A percentile compares a stretch with the other conserved stretches of the same genome.
phyloP scores from a whole-genome alignment of 2,888 invertebrate genomes.

The Priocnemis perturbator region DNA sequence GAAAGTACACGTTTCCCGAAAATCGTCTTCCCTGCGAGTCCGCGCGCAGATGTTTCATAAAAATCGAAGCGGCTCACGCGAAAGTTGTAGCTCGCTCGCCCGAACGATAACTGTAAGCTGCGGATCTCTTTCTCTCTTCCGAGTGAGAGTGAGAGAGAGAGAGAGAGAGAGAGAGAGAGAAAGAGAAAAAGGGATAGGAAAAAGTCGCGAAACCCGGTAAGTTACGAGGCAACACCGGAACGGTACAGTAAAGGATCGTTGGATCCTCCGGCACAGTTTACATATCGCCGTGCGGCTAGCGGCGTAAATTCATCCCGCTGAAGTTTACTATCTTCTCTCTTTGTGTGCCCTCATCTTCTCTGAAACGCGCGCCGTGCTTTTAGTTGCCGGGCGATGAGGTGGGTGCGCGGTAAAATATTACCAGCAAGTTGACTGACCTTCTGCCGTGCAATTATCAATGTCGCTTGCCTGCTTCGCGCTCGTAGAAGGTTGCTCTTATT shows the following conservation, averaged over 20 bases:
- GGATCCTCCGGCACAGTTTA: conserved; percentile 18
- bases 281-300: conserved; percentile 11
- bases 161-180: too few relatives aligned
- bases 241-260: conserved; percentile 27
- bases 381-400: conserved; percentile 29
- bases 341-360: too few relatives aligned
- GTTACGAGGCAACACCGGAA: conserved; percentile 35
- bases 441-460: conserved; percentile 35
- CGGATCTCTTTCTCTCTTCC: too few relatives aligned
- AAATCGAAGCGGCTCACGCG: too few relatives aligned
- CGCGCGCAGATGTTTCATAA: too few relatives aligned
- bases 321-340: conserved; percentile 34
- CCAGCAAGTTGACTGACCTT: conserved; percentile 40
- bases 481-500: conserved; percentile 3
- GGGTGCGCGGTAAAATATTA: conserved; percentile 32
- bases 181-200: neutral
- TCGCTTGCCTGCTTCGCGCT: neutral
- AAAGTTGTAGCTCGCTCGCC: too few relatives aligned
- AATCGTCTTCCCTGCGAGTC: too few relatives aligned
- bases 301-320: conserved; percentile 34
- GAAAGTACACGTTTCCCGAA: too few relatives aligned
- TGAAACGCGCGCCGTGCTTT: too few relatives aligned
- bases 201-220: conserved; percentile 41
- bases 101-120: too few relatives aligned
- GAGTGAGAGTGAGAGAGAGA: too few relatives aligned